Conservation (phyloP, 2,797 vertebrate species). For the Hirundo rustica region DNA sequence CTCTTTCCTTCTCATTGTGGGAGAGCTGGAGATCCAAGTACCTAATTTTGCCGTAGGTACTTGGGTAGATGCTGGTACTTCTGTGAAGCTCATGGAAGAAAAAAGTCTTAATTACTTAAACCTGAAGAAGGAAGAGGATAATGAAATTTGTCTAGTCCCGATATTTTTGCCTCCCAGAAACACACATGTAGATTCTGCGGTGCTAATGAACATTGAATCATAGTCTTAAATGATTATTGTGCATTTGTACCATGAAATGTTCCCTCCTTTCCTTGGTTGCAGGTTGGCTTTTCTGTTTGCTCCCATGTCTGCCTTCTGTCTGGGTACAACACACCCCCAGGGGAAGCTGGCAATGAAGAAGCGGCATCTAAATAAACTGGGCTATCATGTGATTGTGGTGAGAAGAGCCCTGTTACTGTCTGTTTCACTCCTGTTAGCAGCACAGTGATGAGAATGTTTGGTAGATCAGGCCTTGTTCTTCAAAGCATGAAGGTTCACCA, state of each 20-base stretch:
- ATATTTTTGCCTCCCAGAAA: neutral
- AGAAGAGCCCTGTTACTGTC: conserved; percentile 34
- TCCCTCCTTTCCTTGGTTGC: neutral
- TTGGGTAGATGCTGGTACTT: neutral
- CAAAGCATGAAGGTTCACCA: neutral
- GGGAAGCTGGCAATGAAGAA: conserved; percentile 82
- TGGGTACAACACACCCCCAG: conserved; percentile 75
- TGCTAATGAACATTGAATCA: neutral
- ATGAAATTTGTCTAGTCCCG: neutral
- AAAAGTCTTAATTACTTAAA: neutral
- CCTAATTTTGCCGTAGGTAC: neutral
- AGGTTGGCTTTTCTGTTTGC: conserved; percentile 86
- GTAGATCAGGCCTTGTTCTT: neutral
- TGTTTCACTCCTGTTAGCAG: neutral
- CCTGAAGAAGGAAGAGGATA: neutral
- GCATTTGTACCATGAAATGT: neutral
- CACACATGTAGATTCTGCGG: neutral
- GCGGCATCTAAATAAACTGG: conserved; percentile 84
- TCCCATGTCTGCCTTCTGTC: conserved; percentile 76
- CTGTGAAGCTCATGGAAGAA: neutral
- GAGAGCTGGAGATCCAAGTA: neutral
- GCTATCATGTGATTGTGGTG: conserved; percentile 86
- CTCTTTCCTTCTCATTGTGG: neutral
- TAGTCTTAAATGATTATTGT: neutral
- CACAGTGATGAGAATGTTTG: neutral